Evolutionary conservation across 1,140 invertebrate genomes (phyloP).

Genomic region (Nilaparvata lugens): DNA sequence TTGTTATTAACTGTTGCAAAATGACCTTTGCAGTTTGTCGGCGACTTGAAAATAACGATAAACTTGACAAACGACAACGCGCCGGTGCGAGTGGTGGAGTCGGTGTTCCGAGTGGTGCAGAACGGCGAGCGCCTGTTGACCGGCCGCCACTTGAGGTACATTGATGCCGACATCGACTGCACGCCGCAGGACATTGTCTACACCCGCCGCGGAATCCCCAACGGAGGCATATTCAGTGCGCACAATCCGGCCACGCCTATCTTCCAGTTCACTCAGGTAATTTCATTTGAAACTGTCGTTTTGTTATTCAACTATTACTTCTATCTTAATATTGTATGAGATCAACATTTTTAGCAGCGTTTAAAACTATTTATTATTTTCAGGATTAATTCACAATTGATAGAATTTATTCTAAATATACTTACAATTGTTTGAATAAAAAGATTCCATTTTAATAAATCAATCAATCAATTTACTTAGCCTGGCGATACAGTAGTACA

Average conservation of each 20-base stretch:
- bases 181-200: slow-evolving; percentile 71
- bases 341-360: too few relatives aligned
- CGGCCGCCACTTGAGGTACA: slow-evolving; percentile 63
- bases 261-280: slow-evolving; percentile 62
- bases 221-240: slow-evolving; percentile 60
- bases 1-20: too few relatives aligned
- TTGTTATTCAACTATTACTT: too few relatives aligned
- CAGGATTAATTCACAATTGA: too few relatives aligned
- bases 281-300: too few relatives aligned
- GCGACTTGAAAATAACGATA: slow-evolving; percentile 66
- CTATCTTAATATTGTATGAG: too few relatives aligned
- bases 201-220: slow-evolving; percentile 61
- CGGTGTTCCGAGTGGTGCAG: slow-evolving; percentile 74
- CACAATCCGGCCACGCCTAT: slow-evolving; percentile 49
- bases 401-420: too few relatives aligned
- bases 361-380: too few relatives aligned
- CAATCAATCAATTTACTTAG: too few relatives aligned
- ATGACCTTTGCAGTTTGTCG: slow-evolving; percentile 64
- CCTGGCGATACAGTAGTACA: too few relatives aligned
- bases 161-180: slow-evolving; percentile 76
- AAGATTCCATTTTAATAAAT: too few relatives aligned
- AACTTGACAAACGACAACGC: slow-evolving; percentile 83
- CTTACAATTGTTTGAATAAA: too few relatives aligned
- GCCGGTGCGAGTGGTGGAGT: slow-evolving; percentile 58
- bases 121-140: slow-evolving; percentile 68